Evolutionary conservation across 1,140 invertebrate genomes (phyloP), one percentile per base, ranked within the genome.

Genomic region (Megalopta genalis): DNA sequence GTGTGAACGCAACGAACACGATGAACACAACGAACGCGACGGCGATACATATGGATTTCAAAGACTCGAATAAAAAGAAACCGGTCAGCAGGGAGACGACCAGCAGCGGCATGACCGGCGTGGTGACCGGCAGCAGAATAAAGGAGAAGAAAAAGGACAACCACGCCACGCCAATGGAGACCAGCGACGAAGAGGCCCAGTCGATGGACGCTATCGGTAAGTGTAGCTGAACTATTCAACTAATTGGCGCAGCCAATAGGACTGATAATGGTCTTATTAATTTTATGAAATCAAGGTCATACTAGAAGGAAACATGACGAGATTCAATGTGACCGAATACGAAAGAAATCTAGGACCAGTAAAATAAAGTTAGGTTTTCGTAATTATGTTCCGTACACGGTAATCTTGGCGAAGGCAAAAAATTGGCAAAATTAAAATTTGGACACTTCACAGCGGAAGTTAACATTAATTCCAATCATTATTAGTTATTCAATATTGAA

Each of bases 71-170:
- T 14, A 93, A 92, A 76, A 93, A 93, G 72, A 92, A 93, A 73
- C 67, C 82, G 0, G 67, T 85, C 39, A 83, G 52, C 75, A 84
- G 83, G 60, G 81, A 87, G 1, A 42, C 79, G 10, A 82, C 54
- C 14, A 87, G 74, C 12, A 77, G 86, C 23, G 85, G 85, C 23
- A 59, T 59, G 54, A 52, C 42, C 37, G 78, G 66, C 23, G 63
- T 59, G 54, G 74, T 83, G 8, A 83, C 81, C 32, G 84, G 84
- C 65, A 83, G 86, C 32, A 91, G 88, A 64, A 86, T 91, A 60
- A 93, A 93, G 74, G 92, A 93, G 39, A 93, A 93, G 76, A 93
- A 93, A 80, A 93, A 93, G 73, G 92, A 93, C 49, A 93, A 93
- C 71, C 92, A 93, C 63, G 83, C 90, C 32, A 89, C 85, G 12